Base-by-base conservation (phyloP, 2,113 vertebrate species). In the Cygnus buccinator region DNA sequence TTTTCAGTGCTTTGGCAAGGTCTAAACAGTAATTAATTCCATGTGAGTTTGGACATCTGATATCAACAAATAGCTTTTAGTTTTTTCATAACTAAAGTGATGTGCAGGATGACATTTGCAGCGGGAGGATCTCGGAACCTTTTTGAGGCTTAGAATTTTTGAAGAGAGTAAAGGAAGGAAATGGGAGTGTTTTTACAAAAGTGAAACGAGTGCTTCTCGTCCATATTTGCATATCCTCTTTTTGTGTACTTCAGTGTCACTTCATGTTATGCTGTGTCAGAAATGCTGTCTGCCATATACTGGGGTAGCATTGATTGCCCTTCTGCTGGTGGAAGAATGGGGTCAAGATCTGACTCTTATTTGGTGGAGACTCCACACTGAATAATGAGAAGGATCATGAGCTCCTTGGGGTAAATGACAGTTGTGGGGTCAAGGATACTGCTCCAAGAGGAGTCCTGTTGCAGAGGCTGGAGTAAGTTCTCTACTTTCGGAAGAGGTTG, bases 121-220 rank as follows among this genome's bases (percentile, higher is more conserved):
- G 71, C 61, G 35, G 33, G 67, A 88, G 43, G 48, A 72, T 75
- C 71, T 96, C 54, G 23, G 70, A 75, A 31, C 66, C 37, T 52
- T 2, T 73, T 73, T 6, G 39, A 89, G 54, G 29, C 44, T 76
- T 55, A 68, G 72, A 90, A 43, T 35, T 89, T 89, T 95, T 15
- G 58, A 41, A 76, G 61, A 75, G 89, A 61, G 82, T 78, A 31
- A 84, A 87, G 75, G 71, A 92, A 90, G 82, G 72, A 83, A 83
- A 77, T 84, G 46, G 63, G 83, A 80, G 46, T 11, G 20, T 77
- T 28, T 92, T 92, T 73, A 73, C 31, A 43, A 65, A 71, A 89
- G 57, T 48, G 26, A 58, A 90, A 44, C 9, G 1, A 91, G 31
- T 44, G 52, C 20, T 63, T 63, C 84, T 83, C 75, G 66, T 67